These are phyloP conservation scores for Urocitellus parryii DNA, from an alignment of 2,113 vertebrate species.

Conservation along the genomic window DNA sequence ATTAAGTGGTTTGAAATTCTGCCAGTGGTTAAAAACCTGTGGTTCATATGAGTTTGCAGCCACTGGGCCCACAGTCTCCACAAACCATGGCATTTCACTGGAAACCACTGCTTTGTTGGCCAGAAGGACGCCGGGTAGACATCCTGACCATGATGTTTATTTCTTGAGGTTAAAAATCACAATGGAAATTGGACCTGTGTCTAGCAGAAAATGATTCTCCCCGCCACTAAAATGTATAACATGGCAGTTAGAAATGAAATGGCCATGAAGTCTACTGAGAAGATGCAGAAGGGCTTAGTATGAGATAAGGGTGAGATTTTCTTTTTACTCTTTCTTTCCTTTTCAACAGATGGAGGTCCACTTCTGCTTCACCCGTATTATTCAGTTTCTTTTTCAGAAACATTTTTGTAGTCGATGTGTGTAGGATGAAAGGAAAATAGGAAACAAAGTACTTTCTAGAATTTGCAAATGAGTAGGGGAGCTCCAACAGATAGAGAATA, in stretches of 20 bases:
- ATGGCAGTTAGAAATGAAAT: conserved; percentile 38
- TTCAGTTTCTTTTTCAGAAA: conserved; percentile 6
- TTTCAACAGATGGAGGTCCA: background rate
- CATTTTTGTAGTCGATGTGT: background rate
- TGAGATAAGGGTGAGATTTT: background rate
- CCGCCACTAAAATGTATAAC: conserved; percentile 4
- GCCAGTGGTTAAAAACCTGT: conserved; percentile 72
- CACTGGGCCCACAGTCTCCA: background rate
- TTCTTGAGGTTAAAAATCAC: conserved; percentile 73
- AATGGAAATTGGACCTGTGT: conserved; percentile 72
- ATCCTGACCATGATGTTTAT: conserved; percentile 76
- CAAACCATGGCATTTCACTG: conserved; percentile 47
- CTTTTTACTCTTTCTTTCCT: background rate
- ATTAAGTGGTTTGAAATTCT: conserved; percentile 71
- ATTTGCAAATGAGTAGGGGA: background rate
- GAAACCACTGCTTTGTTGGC: conserved; percentile 63
- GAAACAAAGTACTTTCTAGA: background rate
- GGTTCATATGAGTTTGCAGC: conserved; percentile 66
- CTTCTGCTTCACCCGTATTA: background rate
- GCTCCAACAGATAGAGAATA: background rate
- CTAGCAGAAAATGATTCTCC: conserved; percentile 68
- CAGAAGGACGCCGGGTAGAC: conserved; percentile 74
- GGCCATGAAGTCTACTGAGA: background rate
- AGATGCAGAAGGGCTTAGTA: background rate
- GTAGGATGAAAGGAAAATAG: conserved; percentile 29